These are phyloP conservation scores for Hephaestus fuliginosus DNA, from an alignment of 2,797 vertebrate genomes.

Conservation along the genomic window DNA sequence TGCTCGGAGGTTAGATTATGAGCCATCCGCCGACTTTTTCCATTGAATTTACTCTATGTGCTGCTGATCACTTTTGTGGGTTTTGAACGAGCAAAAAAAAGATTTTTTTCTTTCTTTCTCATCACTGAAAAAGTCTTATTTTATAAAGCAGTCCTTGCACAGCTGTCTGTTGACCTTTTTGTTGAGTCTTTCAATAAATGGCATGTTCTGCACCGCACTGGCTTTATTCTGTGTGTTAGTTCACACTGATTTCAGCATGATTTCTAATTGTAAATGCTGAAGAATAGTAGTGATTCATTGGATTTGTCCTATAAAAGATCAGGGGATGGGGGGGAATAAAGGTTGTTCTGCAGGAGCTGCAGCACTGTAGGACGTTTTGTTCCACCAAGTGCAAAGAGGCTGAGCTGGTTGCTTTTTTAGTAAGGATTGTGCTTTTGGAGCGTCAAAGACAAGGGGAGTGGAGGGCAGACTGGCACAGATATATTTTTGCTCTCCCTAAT, in stretches of 20 bases:
- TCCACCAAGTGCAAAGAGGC: conserved; percentile 47
- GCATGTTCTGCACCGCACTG: neutral
- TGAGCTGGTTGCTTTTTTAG: conserved; percentile 38
- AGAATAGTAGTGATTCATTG: conserved; percentile 53
- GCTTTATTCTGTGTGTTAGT: conserved; percentile 2
- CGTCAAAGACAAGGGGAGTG: conserved; percentile 70
- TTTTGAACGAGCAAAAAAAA: neutral
- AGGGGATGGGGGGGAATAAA: conserved; percentile 41
- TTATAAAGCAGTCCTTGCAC: conserved; percentile 1
- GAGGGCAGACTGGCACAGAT: conserved; percentile 76
- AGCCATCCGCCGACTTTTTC: neutral
- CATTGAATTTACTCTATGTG: neutral
- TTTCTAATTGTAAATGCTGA: conserved; percentile 31
- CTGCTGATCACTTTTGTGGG: conserved; percentile 30
- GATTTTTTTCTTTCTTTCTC: no score
- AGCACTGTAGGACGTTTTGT: conserved; percentile 56
- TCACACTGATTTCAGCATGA: conserved; percentile 15
- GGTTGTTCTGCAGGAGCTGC: conserved; percentile 53
- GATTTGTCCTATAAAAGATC: conserved; percentile 66
- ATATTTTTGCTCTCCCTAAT: conserved; percentile 82
- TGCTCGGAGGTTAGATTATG: neutral
- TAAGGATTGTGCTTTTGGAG: conserved; percentile 67
- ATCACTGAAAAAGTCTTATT: neutral
- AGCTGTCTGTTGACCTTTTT: conserved; percentile 11
- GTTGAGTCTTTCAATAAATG: conserved; percentile 8